Base-by-base conservation (phyloP, 2,888 invertebrate genomes). In the Buathra laborator region DNA sequence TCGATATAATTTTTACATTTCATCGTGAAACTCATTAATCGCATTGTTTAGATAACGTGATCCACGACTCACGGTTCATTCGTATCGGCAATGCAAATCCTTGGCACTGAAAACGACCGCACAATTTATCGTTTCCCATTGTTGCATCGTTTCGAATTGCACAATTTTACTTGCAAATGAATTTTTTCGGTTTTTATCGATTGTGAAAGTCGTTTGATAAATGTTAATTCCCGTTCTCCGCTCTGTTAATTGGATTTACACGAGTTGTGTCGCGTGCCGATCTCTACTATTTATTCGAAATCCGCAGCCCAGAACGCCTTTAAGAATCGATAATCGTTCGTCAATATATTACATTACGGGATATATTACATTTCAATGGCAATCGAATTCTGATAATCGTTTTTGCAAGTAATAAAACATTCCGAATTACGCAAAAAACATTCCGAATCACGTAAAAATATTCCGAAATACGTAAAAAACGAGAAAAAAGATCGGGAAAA, bases 81-180 rank as follows among this genome's bases (percentile, higher is more conserved):
- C 46, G 56, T 81, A 43, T 16, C 29, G 70, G 76, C 76, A 77
- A 77, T 62, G 70, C 77, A 51, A 12, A 82, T 82, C 44, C 68
- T 84, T 84, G 84, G 84, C 84, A 84, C 77, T 84, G 81, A 56
- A 83, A 83, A 16, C 75, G 51, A 19, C 66, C 53, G 43, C 53
- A 71, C 43, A 59, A 62, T 76, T 59, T 59, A 81, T 75, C 48
- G 51, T 59, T 62, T 74, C 37, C 59, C 37, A 74, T 44, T 74
- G 14, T 46, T 12, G 14, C 6, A 44, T 24, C 24, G 19, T 74
- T 24, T 24, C 19, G 16, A 19, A 16, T 24, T 3, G 12, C 53
- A 56, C 24, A 9, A 37, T 37, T 37, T 56, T 56, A 24, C 12
- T 19, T 12, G 10, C 24, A 4, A 56, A 19, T 24, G 10, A 12